These are phyloP conservation scores for Amia ocellicauda DNA, from an alignment of 2,113 vertebrate genomes.

Conservation along the genomic window DNA sequence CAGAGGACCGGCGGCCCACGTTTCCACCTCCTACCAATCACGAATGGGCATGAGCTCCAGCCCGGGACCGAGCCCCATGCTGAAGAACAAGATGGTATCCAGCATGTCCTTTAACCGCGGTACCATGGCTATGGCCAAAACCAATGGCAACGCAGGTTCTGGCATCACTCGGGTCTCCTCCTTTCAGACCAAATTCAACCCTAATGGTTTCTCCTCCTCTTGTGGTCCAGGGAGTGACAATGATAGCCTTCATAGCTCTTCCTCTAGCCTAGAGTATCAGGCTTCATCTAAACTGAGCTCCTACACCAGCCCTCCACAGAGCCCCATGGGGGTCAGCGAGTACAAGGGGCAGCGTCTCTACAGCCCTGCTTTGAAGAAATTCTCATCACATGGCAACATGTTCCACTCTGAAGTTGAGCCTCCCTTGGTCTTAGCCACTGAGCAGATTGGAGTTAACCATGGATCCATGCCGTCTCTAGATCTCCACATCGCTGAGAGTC, in stretches of 20 bases:
- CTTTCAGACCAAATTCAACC: constrained; percentile 67
- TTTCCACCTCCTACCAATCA: constrained; percentile 44
- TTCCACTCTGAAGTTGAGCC: constrained; percentile 57
- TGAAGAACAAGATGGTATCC: constrained; percentile 51
- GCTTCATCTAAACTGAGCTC: constrained; percentile 41
- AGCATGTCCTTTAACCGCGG: constrained; percentile 69
- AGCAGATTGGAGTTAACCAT: constrained; percentile 43
- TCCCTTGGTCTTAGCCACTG: constrained; percentile 36
- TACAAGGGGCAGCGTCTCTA: constrained; percentile 26
- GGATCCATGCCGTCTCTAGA: constrained; percentile 68
- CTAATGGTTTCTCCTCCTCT: constrained; percentile 50
- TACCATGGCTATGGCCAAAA: constrained; percentile 49
- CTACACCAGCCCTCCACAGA: constrained; percentile 41
- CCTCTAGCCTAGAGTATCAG: constrained; percentile 76
- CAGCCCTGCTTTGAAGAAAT: constrained; percentile 56
- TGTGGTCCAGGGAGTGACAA: constrained; percentile 66
- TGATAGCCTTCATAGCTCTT: constrained; percentile 78
- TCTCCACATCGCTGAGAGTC: constrained; percentile 65
- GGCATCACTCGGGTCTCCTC: constrained; percentile 58
- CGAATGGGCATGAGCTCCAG: constrained; percentile 42
- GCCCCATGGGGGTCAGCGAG: constrained; percentile 30
- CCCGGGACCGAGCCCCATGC: constrained; percentile 47
- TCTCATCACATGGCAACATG: constrained; percentile 65
- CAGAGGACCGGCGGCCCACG: constrained; percentile 25
- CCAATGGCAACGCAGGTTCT: constrained; percentile 30